phyloP scores from a whole-genome alignment of 2,113 vertebrate species.

The Bubalus kerabau region DNA sequence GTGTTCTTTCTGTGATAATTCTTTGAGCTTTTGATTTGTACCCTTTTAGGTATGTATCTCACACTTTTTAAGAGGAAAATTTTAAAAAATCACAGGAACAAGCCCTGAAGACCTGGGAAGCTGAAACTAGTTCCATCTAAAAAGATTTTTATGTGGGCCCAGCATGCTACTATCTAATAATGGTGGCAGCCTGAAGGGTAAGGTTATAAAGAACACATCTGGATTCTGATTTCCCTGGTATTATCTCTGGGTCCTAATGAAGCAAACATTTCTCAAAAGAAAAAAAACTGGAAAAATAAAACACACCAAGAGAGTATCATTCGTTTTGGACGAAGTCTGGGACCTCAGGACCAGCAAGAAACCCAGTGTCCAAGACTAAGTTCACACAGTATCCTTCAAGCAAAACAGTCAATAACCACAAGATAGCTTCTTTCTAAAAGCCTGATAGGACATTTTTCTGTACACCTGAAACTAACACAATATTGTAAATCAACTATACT shows the following conservation, averaged over 20 bases:
- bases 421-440: neutral
- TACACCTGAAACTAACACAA: neutral
- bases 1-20: neutral
- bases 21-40: neutral
- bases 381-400: neutral
- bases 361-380: neutral
- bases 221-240: conserved; percentile 1
- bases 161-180: neutral
- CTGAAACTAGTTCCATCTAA: neutral
- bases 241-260: neutral
- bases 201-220: neutral
- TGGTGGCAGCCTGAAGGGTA: neutral
- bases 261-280: neutral
- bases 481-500: neutral
- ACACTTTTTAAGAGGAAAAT: conserved; percentile 8
- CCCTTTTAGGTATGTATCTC: neutral
- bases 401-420: neutral
- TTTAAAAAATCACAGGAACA: neutral
- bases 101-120: neutral
- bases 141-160: neutral
- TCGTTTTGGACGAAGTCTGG: neutral
- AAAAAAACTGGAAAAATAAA: conserved; percentile 6
- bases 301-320: neutral
- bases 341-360: neutral
- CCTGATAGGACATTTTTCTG: neutral